phyloP scores from a whole-genome alignment of 2,797 vertebrate species.

The Myotis vivesi region DNA sequence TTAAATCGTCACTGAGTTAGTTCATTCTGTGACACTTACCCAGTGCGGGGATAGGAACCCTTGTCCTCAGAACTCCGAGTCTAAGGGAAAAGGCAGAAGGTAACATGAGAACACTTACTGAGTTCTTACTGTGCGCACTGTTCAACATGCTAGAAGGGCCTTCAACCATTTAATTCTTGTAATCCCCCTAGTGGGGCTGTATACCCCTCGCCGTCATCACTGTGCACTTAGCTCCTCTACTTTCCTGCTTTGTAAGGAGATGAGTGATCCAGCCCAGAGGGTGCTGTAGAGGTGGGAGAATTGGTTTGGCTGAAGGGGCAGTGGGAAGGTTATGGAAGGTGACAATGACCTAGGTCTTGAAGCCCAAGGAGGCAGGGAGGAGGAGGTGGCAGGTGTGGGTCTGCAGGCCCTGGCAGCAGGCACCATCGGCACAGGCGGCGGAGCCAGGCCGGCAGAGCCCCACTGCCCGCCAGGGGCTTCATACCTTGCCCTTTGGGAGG shows the following conservation, averaged over 20 bases:
- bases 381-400: accelerated
- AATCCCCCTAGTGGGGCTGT: accelerated
- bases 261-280: accelerated
- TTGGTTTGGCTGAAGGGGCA: neutral
- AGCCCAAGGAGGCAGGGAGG: neutral
- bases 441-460: neutral
- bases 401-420: accelerated
- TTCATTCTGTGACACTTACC: neutral
- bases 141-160: accelerated
- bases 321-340: neutral
- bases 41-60: no score
- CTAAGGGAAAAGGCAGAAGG: neutral
- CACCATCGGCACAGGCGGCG: accelerated
- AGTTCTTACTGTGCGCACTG: neutral
- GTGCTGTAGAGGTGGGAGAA: neutral
- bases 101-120: neutral
- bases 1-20: neutral
- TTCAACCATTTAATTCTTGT: accelerated
- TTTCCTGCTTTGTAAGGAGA: neutral
- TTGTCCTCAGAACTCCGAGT: neutral
- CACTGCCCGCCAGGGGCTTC: neutral
- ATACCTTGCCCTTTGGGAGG: neutral
- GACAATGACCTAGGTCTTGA: neutral
- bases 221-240: accelerated
- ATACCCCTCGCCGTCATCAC: accelerated